These are phyloP conservation scores for Drosophila algonquin DNA, from an alignment of 2,888 invertebrate species.

Conservation along the genomic window DNA sequence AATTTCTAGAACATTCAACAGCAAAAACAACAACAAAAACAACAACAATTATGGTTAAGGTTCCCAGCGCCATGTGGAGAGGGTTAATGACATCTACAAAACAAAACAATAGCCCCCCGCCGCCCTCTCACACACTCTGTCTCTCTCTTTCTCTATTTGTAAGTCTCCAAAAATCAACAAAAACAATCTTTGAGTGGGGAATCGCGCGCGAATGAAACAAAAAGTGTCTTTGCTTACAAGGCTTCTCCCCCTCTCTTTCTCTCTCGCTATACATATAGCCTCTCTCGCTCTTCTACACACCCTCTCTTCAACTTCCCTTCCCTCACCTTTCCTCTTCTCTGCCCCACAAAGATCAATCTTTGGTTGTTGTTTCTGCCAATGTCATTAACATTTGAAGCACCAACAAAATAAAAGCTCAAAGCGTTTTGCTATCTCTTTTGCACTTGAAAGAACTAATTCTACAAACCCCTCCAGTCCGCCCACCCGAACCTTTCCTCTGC, in stretches of 20 bases:
- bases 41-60: slow-evolving; percentile 47
- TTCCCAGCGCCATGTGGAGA: slow-evolving; percentile 66
- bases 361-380: slow-evolving; percentile 7
- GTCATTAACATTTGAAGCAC: slow-evolving; percentile 50
- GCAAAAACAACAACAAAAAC: slow-evolving; percentile 46
- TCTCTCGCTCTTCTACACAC: not conserved
- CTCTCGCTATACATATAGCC: not conserved
- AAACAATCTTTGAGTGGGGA: not conserved
- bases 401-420: not conserved
- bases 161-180: slow-evolving; percentile 31
- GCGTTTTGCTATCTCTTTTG: slow-evolving; percentile 50
- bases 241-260: not conserved
- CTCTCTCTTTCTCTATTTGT: not conserved
- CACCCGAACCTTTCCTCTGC: not conserved
- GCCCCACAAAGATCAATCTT: not conserved
- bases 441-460: slow-evolving; percentile 7
- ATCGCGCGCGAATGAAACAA: not conserved
- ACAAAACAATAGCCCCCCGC: slow-evolving; percentile 13
- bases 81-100: slow-evolving; percentile 69
- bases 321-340: slow-evolving; percentile 1
- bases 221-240: not conserved
- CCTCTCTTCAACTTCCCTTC: not conserved
- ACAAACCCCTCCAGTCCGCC: not conserved
- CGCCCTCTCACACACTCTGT: not conserved
- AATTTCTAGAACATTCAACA: slow-evolving; percentile 54